Conservation (phyloP, 2,888 invertebrate species). For the Ceramica pisi region DNA sequence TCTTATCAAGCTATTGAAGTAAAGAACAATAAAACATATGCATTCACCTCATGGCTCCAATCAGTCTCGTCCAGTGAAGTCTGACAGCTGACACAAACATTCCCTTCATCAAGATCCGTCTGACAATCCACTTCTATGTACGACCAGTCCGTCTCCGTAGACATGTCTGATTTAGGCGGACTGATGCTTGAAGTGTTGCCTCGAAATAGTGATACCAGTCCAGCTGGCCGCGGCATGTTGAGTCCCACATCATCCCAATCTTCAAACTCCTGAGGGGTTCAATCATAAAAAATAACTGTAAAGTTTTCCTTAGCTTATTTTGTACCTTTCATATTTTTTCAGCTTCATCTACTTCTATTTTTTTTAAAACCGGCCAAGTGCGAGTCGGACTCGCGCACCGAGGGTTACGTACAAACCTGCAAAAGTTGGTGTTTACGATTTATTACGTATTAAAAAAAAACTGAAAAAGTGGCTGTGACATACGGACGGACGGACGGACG, state of each 20-base stretch:
- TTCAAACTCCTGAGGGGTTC: slow-evolving; percentile 93
- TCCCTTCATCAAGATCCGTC: slow-evolving; percentile 86
- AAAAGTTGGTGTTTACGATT: too few species aligned
- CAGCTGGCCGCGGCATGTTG: slow-evolving; percentile 95
- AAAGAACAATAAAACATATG: neutral
- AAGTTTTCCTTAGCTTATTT: neutral
- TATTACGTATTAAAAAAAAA: too few species aligned
- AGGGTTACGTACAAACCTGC: too few species aligned
- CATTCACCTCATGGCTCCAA: slow-evolving; percentile 87
- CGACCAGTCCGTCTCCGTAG: slow-evolving; percentile 87
- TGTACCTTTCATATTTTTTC: neutral
- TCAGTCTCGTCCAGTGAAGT: slow-evolving; percentile 82
- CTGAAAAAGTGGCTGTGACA: too few species aligned
- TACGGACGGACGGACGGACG: too few species aligned
- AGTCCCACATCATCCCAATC: slow-evolving; percentile 98
- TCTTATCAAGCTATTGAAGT: neutral
- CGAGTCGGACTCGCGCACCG: too few species aligned
- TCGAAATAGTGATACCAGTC: slow-evolving; percentile 93
- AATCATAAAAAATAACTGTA: neutral
- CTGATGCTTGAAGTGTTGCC: slow-evolving; percentile 85
- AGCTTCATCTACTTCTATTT: neutral
- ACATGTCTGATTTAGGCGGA: slow-evolving; percentile 84
- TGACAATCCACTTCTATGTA: slow-evolving; percentile 81
- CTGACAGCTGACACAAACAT: slow-evolving; percentile 86
- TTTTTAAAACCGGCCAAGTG: too few species aligned